These are phyloP conservation scores for Tetrao urogallus DNA, from an alignment of 2,113 vertebrate genomes.

Conservation along the genomic window DNA sequence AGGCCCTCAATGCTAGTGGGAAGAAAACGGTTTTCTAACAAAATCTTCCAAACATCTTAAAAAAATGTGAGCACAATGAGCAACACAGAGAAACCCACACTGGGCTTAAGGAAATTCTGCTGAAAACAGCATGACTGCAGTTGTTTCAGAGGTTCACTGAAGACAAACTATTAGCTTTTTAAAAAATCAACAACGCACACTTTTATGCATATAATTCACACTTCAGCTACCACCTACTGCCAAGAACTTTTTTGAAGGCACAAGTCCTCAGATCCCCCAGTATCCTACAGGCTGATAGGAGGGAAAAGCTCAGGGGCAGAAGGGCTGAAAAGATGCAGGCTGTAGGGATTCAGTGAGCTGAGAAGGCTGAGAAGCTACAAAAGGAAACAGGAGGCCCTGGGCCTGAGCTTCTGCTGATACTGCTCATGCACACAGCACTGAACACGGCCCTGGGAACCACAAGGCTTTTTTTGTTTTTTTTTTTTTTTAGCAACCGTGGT, in stretches of 20 bases:
- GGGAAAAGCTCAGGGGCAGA: background rate
- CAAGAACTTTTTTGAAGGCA: background rate
- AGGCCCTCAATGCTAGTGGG: background rate
- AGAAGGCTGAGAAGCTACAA: background rate
- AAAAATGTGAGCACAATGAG: background rate
- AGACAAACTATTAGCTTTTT: background rate
- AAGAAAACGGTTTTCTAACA: constrained; percentile 7
- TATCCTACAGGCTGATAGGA: background rate
- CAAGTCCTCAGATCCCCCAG: background rate
- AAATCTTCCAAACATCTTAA: background rate
- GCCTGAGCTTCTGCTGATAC: background rate
- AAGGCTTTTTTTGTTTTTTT: background rate
- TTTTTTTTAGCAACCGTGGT: background rate
- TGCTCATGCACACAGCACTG: background rate
- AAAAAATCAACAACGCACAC: background rate
- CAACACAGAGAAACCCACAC: background rate
- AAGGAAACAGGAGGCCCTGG: background rate
- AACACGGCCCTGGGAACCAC: background rate
- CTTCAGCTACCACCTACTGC: background rate
- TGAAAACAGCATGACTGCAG: background rate
- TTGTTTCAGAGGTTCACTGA: background rate
- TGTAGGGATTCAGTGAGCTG: background rate
- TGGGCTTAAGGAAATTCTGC: background rate
- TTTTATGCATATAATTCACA: background rate
- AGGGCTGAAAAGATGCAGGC: background rate